Conservation (phyloP, 2,113 vertebrate genomes). For the Bufo bufo region DNA sequence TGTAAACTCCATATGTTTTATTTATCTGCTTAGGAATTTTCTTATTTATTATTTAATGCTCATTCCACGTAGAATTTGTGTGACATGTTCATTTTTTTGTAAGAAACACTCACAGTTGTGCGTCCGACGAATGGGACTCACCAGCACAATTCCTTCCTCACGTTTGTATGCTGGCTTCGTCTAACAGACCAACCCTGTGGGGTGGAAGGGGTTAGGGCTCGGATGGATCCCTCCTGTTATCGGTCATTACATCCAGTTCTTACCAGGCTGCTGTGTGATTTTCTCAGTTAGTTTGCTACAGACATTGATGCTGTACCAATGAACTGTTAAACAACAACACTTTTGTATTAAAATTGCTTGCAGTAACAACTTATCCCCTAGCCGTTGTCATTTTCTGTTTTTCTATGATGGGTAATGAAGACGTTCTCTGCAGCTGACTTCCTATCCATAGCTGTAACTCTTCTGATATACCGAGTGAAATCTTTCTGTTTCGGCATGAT, state of each 20-base stretch:
- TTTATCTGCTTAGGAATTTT: conserved; percentile 64
- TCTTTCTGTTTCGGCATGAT: no score
- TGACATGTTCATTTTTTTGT: conserved; percentile 65
- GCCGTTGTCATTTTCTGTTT: conserved; percentile 49
- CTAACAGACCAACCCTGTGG: conserved; percentile 48
- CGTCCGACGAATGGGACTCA: conserved; percentile 72
- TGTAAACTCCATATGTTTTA: conserved; percentile 64
- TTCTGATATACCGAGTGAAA: no score
- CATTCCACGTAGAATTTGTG: conserved; percentile 70
- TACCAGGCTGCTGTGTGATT: conserved; percentile 85
- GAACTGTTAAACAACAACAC: conserved; percentile 88
- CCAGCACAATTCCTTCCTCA: conserved; percentile 76
- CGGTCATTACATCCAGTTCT: conserved; percentile 69
- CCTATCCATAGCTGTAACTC: no score
- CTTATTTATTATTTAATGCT: conserved; percentile 76
- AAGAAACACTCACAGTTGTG: conserved; percentile 67
- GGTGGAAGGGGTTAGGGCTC: conserved; percentile 31
- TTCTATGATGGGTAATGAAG: background rate
- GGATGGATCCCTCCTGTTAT: conserved; percentile 67
- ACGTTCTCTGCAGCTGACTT: background rate
- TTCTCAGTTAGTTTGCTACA: conserved; percentile 84
- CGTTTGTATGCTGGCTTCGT: conserved; percentile 69
- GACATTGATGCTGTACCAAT: conserved; percentile 81
- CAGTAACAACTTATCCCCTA: conserved; percentile 81
- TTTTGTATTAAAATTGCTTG: conserved; percentile 99